Percentiles rank a stretch among this genome's conserved stretches.
Conservation (phyloP, 2,888 invertebrate species). For the Chelonus formosanus region DNA sequence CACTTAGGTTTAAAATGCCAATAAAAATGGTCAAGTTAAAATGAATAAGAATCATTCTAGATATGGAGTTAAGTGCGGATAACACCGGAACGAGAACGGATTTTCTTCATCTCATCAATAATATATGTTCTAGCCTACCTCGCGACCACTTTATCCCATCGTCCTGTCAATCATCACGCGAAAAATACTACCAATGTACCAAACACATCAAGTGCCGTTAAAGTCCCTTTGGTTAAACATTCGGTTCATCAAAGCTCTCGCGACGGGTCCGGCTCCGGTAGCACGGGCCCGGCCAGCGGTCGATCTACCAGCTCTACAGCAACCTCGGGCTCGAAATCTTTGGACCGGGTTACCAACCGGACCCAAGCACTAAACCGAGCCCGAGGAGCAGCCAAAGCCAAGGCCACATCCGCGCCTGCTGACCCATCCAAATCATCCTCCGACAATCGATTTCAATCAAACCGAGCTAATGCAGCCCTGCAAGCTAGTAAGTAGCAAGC, state of each 20-base stretch:
- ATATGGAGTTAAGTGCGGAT: conserved; percentile 11
- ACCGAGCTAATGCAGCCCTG: conserved; percentile 57
- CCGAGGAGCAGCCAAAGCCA: conserved; percentile 50
- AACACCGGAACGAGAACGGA: conserved; percentile 29
- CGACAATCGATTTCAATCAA: conserved; percentile 58
- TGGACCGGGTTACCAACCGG: conserved; percentile 25
- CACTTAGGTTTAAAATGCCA: neutral
- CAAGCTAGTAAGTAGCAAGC: conserved; percentile 65
- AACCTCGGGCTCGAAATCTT: conserved; percentile 32
- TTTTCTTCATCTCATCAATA: conserved; percentile 49
- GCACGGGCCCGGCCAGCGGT: conserved; percentile 35
- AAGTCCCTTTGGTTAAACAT: conserved; percentile 43
- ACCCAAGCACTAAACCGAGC: conserved; percentile 45
- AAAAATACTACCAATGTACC: conserved; percentile 51
- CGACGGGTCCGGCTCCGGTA: conserved; percentile 47
- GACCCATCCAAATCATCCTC: conserved; percentile 62
- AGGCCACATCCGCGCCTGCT: conserved; percentile 49
- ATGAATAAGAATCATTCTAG: conserved; percentile 9
- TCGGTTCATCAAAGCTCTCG: conserved; percentile 45
- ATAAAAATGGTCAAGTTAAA: neutral
- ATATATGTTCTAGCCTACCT: conserved; percentile 75
- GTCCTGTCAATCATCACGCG: conserved; percentile 63
- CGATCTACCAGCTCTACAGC: conserved; percentile 38
- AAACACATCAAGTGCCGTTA: conserved; percentile 42
- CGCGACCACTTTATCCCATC: conserved; percentile 76